Evolutionary conservation across 2,888 invertebrate species (phyloP), one percentile per base, ranked within the genome.

Genomic region (Nomada fucata): DNA sequence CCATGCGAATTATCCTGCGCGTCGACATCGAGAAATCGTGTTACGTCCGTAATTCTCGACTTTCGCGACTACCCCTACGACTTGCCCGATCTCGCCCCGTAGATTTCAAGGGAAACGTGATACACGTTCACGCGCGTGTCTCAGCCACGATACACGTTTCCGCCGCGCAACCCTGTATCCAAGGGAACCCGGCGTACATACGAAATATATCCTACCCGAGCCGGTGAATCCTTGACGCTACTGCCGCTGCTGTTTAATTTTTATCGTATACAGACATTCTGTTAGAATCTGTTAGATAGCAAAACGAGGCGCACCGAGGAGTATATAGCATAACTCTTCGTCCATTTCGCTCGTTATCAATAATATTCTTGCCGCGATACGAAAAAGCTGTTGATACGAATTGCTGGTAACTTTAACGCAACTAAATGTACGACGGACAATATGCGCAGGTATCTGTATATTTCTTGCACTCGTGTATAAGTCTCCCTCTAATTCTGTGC

Each of bases 1-100:
- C 80, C 83, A 63, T 73, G 77, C 80, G 83, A 87, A 87, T 87
- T 87, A 87, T 87, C 83, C 76, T 87, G 55, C 76, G 76, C 84
- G 86, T 79, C 79, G 84, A 84, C 86, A 86, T 84, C 84, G 79
- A 84, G 87, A 82, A 86, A 87, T 87, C 87, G 77, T 76, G 82
- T 86, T 81, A 85, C 86, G 69, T 80, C 59, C 79, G 79, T 85
- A 86, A 85, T 86, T 85, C 77, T 50, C 63, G 70, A 64, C 83
- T 85, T 79, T 82, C 77, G 72, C 77, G 57, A 64, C 69, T 73
- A 26, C n/a, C 7, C n/a, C 53, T 15, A 0, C 20, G 20, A n/a
- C 26, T 26, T 26, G n/a, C n/a, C n/a, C n/a, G 13, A 10, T 15
- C 59, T 71, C 63, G 71, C 59, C 55, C 47, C 26, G 64, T 20